Percentiles rank a stretch among this genome's conserved stretches.
Evolutionary conservation across 2,113 vertebrate species (phyloP).

Genomic region (Passerina amoena): DNA sequence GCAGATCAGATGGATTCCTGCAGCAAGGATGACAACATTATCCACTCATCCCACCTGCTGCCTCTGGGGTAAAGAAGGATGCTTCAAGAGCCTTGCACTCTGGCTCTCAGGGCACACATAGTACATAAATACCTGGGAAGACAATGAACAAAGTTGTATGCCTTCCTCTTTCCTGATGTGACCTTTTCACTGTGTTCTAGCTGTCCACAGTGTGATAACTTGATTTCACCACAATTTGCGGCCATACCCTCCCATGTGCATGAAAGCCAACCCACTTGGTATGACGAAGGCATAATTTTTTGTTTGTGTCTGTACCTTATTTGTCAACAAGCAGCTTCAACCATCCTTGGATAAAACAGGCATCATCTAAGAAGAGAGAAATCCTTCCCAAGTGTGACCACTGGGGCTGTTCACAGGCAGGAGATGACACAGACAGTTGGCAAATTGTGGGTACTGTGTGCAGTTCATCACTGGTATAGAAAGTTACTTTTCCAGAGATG

Average conservation of each 20-base stretch:
- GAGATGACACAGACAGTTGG: accelerated
- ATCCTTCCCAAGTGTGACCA: not conserved
- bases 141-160: not conserved
- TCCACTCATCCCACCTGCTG: not conserved
- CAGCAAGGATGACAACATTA: accelerated
- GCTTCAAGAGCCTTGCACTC: not conserved
- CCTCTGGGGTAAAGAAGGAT: not conserved
- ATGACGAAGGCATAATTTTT: not conserved
- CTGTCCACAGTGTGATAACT: accelerated
- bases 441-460: not conserved
- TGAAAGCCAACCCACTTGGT: not conserved
- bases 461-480: not conserved
- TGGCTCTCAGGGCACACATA: not conserved
- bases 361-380: not conserved
- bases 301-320: not conserved
- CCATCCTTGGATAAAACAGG: not conserved
- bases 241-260: accelerated
- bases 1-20: not conserved
- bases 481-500: not conserved
- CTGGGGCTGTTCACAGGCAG: not conserved
- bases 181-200: not conserved
- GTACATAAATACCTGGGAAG: not conserved
- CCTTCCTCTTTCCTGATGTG: not conserved
- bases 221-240: not conserved
- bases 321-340: not conserved